Conservation (phyloP, 2,888 invertebrate genomes). For the Amiota communis region DNA sequence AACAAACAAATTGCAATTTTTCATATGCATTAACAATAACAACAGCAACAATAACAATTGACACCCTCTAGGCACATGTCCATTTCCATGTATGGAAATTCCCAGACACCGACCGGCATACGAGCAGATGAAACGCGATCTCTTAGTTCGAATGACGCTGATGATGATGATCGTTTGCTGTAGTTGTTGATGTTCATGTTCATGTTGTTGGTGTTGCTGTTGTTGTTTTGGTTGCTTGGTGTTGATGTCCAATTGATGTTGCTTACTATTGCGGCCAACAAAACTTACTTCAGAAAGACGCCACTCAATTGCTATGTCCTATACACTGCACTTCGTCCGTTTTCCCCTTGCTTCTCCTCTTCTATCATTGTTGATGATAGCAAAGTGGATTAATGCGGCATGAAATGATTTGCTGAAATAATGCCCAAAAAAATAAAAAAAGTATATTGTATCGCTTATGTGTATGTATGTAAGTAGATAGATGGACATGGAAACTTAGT, state of each 20-base stretch:
- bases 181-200: conserved; percentile 45
- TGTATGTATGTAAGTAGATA: not conserved
- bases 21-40: conserved; percentile 52
- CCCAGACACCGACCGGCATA: conserved; percentile 48
- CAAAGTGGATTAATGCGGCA: conserved; percentile 54
- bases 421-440: conserved; percentile 4
- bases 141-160: not conserved
- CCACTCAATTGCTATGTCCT: too few species aligned
- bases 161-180: conserved; percentile 34
- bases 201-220: conserved; percentile 38
- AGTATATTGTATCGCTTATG: not conserved
- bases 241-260: conserved; percentile 45
- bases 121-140: conserved; percentile 10
- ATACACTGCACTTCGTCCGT: too few species aligned
- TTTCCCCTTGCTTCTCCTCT: too few species aligned
- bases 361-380: conserved; percentile 39
- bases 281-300: not conserved
- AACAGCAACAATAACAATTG: conserved; percentile 54
- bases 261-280: conserved; percentile 20
- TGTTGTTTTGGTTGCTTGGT: conserved; percentile 27
- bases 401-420: conserved; percentile 52
- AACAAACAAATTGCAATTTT: conserved; percentile 57
- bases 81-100: conserved; percentile 50
- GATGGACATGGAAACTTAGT: not conserved
- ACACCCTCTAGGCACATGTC: conserved; percentile 67